These are phyloP conservation scores for Crocodylus rhombifer DNA, from an alignment of 2,797 vertebrate species.

Conservation along the genomic window DNA sequence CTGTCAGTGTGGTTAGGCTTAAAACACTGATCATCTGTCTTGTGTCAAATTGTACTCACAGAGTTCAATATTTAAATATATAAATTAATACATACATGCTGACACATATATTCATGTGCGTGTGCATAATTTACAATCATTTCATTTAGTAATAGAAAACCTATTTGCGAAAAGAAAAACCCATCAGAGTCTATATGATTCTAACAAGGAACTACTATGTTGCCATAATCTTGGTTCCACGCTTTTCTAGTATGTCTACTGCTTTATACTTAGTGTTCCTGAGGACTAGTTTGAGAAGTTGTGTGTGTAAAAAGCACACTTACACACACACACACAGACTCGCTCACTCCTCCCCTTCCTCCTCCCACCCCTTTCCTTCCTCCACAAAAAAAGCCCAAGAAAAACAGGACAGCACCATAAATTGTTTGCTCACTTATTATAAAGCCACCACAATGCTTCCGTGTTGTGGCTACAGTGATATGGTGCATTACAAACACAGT, in stretches of 20 bases:
- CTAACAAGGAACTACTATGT: background rate
- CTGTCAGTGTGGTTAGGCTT: background rate
- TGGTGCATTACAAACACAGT: accelerated
- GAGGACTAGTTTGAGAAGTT: too few relatives aligned
- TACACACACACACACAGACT: accelerated
- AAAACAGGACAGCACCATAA: background rate
- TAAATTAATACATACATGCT: too few relatives aligned
- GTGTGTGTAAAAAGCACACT: too few relatives aligned
- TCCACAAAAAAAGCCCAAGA: background rate
- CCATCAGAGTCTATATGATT: background rate
- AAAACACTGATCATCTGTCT: background rate
- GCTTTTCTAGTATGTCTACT: background rate
- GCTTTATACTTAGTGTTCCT: background rate
- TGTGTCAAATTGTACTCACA: background rate
- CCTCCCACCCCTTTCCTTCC: accelerated
- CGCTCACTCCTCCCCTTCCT: background rate
- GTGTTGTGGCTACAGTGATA: background rate
- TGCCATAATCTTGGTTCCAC: background rate
- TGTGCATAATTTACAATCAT: too few relatives aligned
- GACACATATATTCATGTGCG: too few relatives aligned
- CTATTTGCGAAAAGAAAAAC: background rate
- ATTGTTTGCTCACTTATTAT: accelerated
- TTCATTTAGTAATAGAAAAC: too few relatives aligned
- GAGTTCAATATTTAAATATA: accelerated
- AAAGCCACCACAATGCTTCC: too few relatives aligned